Conservation (phyloP, 2,797 vertebrate species). For the Champsocephalus gunnari region DNA sequence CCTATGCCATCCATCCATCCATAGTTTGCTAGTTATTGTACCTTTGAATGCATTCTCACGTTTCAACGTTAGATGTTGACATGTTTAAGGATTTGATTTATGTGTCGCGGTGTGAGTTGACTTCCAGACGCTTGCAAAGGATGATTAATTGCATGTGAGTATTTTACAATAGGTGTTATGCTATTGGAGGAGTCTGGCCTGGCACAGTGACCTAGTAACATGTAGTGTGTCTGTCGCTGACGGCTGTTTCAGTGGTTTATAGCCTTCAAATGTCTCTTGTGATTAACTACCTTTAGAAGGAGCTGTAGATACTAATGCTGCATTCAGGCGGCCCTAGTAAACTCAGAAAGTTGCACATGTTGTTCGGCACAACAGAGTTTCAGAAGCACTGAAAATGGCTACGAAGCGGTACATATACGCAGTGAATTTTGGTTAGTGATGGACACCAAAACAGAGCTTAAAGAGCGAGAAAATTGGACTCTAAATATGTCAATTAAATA, state of each 20-base stretch:
- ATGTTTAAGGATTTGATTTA: background rate
- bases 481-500: too few species aligned
- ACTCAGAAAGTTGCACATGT: background rate
- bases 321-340: background rate
- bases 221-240: background rate
- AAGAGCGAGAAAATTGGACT: too few species aligned
- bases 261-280: background rate
- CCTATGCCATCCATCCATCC: too few species aligned
- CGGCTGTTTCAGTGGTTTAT: background rate
- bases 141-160: background rate
- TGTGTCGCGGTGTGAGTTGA: background rate
- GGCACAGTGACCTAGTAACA: background rate
- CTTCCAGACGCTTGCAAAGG: fast-evolving
- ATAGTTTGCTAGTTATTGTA: background rate
- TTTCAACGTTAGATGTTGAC: background rate
- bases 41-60: background rate
- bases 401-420: too few species aligned
- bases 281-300: background rate
- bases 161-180: background rate
- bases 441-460: too few species aligned
- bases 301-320: background rate
- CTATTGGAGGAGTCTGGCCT: background rate
- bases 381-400: background rate
- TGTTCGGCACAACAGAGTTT: background rate
- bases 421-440: too few species aligned